These are phyloP conservation scores for Mirounga angustirostris DNA, from an alignment of 2,113 vertebrate genomes.

Conservation along the genomic window DNA sequence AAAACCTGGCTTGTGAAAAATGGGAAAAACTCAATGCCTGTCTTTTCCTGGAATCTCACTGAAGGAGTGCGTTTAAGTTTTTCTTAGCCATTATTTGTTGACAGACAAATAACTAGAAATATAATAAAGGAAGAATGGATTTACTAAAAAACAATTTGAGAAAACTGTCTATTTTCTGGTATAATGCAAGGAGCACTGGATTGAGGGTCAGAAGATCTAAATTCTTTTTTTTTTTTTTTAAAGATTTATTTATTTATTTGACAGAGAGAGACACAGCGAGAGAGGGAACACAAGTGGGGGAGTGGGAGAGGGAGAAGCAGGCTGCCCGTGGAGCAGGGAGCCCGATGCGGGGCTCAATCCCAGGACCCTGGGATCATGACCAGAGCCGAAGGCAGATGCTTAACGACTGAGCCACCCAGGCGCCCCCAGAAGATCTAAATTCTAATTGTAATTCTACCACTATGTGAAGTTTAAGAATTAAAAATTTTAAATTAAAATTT, in stretches of 20 bases:
- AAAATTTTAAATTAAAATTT: not conserved
- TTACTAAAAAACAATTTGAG: slow-evolving; percentile 48
- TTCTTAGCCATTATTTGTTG: slow-evolving; percentile 12
- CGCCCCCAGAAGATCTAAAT: not conserved
- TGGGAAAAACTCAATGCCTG: not conserved
- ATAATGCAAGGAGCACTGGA: not conserved
- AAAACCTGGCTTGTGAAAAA: slow-evolving; percentile 39
- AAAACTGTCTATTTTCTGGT: slow-evolving; percentile 31
- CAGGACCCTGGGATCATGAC: no score
- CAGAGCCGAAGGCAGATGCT: no score
- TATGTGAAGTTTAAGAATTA: slow-evolving; percentile 24
- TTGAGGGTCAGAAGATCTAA: not conserved
- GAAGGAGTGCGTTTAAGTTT: not conserved
- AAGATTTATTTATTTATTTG: no score
- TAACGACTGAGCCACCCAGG: no score
- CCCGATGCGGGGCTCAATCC: no score
- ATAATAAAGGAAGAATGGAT: not conserved
- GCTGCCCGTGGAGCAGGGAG: no score
- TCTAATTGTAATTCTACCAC: not conserved
- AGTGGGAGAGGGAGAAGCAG: no score
- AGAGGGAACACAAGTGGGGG: no score
- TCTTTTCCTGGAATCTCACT: slow-evolving; percentile 30
- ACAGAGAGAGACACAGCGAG: no score
- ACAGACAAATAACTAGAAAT: slow-evolving; percentile 39
- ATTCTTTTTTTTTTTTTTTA: not conserved